Base-by-base conservation (phyloP, 2,797 vertebrate species). In the Chaunax sp. region DNA sequence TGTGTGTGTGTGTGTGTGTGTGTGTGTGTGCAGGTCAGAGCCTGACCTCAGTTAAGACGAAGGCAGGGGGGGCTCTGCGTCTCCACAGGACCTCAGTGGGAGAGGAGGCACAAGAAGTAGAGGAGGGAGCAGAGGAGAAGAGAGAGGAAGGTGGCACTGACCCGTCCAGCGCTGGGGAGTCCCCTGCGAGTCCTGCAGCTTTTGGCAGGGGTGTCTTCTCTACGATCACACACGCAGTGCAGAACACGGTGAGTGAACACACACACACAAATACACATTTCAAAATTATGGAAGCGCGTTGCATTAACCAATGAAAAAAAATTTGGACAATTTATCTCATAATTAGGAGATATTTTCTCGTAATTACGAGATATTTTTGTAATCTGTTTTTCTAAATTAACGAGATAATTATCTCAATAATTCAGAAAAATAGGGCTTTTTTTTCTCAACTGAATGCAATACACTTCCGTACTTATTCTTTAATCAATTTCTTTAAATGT, bases 1-100 rank as follows among this genome's bases (percentile, higher is more conserved):
- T n/a, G n/a, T 67, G 19, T 19, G 6, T 49, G 53, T 69, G 23
- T 19, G 5, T 49, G 51, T 68, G 25, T 65, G 22, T n/a, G 5
- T 68, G 22, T 20, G 2, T 68, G 18, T 23, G 49, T 59, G 33
- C 80, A 98, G 97, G 98, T 71, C 96, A 99, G 33, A 93, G 97
- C 22, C 87, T 99, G 82, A 96, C 93, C 49, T 96, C 96, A 2
- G 97, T 98, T 43, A 97, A 95, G 77, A 95, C 95, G 77, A 99
- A 94, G 83, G 89, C 84, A 19, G 91, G 89, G 52, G 92, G 90
- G 57, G 86, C 86, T 43, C 77, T 89, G 78, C 85, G 77, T 55
- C 85, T 92, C 54, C 88, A 91, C 72, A 87, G 41, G 75, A 77
- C 87, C 38, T 91, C 92, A 0, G 89, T 91, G 1, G 85, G 87